Base-by-base conservation (phyloP, 2,113 vertebrate genomes). In the Chauna torquata region DNA sequence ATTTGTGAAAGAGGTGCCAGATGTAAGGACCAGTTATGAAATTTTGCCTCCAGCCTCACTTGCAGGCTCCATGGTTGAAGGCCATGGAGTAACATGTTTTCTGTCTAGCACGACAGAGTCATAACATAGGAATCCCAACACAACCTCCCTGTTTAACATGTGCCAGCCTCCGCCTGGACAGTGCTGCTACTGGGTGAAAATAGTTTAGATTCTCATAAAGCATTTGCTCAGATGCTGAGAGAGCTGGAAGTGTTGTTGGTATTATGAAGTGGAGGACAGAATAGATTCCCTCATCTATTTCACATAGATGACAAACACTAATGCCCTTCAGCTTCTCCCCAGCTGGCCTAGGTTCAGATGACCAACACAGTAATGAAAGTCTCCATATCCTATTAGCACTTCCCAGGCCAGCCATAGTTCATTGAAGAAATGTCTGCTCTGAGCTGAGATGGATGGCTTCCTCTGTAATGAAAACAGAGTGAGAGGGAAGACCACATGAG, bases 351-450 rank as follows among this genome's bases (percentile, higher is more conserved):
- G 84, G 87, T 91, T 92, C 70, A 87, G 89, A 72, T 76, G 93
- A 89, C 90, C 66, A 85, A 75, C 66, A 20, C 30, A 54, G 78
- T 90, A 96, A 96, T 87, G 93, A 92, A 94, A 94, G 75, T 38
- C 70, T 88, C 93, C 74, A 4, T 23, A 87, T 72, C 81, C 74
- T 55, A 88, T 91, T 84, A 91, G 84, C 74, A 59, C 44, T 7
- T 91, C 84, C 78, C 23, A 1, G 81, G 64, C 91, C 77, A 89
- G 80, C 76, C 81, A 12, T 40, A 81, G 95, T 7, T 95, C 87
- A 76, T 9, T 57, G 94, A 69, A 96, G 94, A 89, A 91, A 49
- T 34, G 83, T 61, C 70, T 91, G 54, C 84, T 82, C 65, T 38
- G 23, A 80, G 87, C 36, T 52, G 66, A 92, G 93, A 96, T 90